Evolutionary conservation across 2,113 vertebrate genomes (phyloP).

Genomic region (Geococcyx californianus): DNA sequence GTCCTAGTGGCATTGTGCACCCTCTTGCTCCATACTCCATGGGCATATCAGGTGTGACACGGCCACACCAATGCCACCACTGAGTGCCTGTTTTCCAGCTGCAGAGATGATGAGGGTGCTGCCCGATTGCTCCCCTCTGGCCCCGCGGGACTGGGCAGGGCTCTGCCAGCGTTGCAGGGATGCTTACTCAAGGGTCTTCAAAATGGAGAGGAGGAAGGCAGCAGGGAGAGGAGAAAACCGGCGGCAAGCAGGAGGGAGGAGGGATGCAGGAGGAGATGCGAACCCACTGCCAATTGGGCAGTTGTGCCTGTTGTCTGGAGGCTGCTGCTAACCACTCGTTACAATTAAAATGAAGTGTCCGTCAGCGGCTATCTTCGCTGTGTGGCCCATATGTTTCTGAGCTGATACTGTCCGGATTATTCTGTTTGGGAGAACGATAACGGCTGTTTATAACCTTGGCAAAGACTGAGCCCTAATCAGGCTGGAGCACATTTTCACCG

Average conservation of each 20-base stretch:
- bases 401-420: slow-evolving; percentile 97
- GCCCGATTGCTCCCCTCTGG: rapidly evolving
- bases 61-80: rapidly evolving
- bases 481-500: slow-evolving; percentile 96
- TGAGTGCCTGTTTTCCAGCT: rapidly evolving
- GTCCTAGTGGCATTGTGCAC: rapidly evolving
- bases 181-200: not conserved
- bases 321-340: slow-evolving; percentile 85
- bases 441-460: slow-evolving; percentile 99
- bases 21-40: not conserved
- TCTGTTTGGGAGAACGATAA: slow-evolving; percentile 96
- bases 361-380: slow-evolving; percentile 93
- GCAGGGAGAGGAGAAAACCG: not conserved
- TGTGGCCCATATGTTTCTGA: slow-evolving; percentile 98
- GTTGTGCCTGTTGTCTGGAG: slow-evolving; percentile 74
- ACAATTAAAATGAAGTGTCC: slow-evolving; percentile 98
- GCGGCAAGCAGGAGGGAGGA: not conserved
- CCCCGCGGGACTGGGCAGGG: not conserved
- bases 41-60: not conserved
- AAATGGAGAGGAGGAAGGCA: not conserved
- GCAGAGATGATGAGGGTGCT: not conserved
- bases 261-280: not conserved
- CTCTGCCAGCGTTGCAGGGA: not conserved
- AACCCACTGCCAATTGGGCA: slow-evolving; percentile 72
- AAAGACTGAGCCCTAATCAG: slow-evolving; percentile 98